A percentile compares a stretch with the other conserved stretches of the same genome.
Evolutionary conservation across 2,113 vertebrate genomes (phyloP).

Genomic region (Leucopternis melanops): DNA sequence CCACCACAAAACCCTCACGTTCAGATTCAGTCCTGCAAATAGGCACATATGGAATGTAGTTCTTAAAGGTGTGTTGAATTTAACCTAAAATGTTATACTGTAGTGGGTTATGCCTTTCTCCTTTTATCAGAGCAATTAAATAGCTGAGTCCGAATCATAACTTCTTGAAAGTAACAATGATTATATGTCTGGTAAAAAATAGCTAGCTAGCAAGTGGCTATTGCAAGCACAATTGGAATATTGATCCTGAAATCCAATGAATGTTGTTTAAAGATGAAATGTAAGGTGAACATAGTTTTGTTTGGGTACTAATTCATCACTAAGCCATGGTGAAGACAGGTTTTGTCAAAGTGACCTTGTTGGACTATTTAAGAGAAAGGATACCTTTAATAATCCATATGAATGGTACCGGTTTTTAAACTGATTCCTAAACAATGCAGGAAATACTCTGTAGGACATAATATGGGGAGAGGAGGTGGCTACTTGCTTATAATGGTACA

Average conservation of each 20-base stretch:
- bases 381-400: background rate
- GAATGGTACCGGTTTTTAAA: background rate
- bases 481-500: background rate
- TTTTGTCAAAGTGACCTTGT: background rate
- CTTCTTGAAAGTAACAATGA: background rate
- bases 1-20: background rate
- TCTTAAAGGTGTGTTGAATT: background rate
- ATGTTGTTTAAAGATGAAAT: background rate
- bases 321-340: accelerated
- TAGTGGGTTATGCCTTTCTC: background rate
- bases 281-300: background rate
- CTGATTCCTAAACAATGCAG: background rate
- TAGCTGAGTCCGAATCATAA: background rate
- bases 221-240: background rate
- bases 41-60: background rate
- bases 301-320: background rate
- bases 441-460: background rate
- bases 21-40: background rate
- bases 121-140: background rate
- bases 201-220: background rate
- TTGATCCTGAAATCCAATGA: background rate
- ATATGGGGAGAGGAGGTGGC: background rate
- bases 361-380: background rate
- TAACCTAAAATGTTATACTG: background rate
- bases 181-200: background rate